Base-by-base conservation (phyloP, 2,113 vertebrate species). In the Cyanoramphus novaezelandiae region DNA sequence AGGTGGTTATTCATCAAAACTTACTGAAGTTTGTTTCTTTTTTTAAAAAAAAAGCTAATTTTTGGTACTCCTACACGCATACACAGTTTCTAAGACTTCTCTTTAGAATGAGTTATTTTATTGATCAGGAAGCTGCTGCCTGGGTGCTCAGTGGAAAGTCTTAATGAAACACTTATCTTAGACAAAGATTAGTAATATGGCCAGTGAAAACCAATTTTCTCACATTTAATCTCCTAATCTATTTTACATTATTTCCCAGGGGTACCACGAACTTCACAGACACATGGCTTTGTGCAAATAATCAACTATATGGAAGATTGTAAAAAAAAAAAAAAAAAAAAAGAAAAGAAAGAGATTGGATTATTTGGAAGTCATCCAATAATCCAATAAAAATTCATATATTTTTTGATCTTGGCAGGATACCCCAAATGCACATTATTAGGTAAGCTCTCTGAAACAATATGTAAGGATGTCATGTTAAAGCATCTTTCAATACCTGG, bases 191-290 rank as follows among this genome's bases (percentile, higher is more conserved):
- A 98, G 98, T 98, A 98, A 98, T 98, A 97, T 71, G 90, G 96
- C 88, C 88, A 97, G 95, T 95, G 96, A 97, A 98, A 99, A 98
- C 90, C 97, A 98, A 97, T 98, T 98, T 98, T 98, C 97, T 96
- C 92, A 62, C 95, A 96, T 98, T 99, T 98, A 98, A 98, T 99
- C 97, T 98, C 98, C 93, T 98, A 98, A 98, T 98, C 97, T 98
- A 97, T 98, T 99, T 98, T 98, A 97, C 97, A 97, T 98, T 98
- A 98, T 99, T 99, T 99, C 98, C 98, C 98, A 96, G 13, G 93
- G 92, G 98, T 95, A 95, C 92, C 67, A 96, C 97, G 98, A 97
- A 98, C 94, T 98, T 98, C 96, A 96, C 94, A 98, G 97, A 98
- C 97, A 98, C 92, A 97, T 93, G 88, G 93, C 82, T 96, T 97